phyloP scores from a whole-genome alignment of 2,888 invertebrate species.

The Lochmaea crataegi region DNA sequence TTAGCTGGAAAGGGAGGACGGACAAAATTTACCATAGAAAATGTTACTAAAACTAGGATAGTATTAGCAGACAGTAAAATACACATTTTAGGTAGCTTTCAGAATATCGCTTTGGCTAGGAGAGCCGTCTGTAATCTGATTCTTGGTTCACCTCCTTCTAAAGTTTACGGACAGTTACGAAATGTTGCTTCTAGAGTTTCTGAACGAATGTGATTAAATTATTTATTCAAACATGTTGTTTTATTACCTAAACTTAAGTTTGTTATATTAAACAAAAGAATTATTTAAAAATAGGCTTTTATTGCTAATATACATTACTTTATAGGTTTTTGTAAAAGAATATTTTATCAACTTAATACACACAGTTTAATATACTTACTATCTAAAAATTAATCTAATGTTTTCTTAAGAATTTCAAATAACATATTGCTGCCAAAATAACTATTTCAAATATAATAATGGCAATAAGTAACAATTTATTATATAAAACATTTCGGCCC shows the following conservation, averaged over 20 bases:
- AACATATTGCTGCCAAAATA: constrained; percentile 73
- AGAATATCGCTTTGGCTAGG: constrained; percentile 94
- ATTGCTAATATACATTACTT: background rate
- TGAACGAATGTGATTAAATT: constrained; percentile 75
- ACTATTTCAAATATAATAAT: constrained; percentile 79
- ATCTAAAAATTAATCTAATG: background rate
- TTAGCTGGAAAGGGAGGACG: constrained; percentile 97
- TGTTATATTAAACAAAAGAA: too few relatives aligned
- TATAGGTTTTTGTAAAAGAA: too few relatives aligned
- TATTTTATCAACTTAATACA: too few relatives aligned
- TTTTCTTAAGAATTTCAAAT: constrained; percentile 70
- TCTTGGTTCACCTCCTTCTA: constrained; percentile 95
- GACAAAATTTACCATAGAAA: constrained; percentile 98
- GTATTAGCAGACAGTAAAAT: constrained; percentile 97
- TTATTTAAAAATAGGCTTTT: too few relatives aligned
- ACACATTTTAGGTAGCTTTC: constrained; percentile 96
- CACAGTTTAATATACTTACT: background rate
- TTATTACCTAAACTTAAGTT: background rate
- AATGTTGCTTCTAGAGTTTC: constrained; percentile 86
- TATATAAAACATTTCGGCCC: constrained; percentile 77
- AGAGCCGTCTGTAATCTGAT: constrained; percentile 96
- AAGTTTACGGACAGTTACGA: constrained; percentile 95
- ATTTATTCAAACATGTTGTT: constrained; percentile 56
- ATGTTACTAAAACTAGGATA: constrained; percentile 97
- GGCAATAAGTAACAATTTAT: constrained; percentile 78